Base-by-base conservation (phyloP, 2,113 vertebrate species). In the Gymnobelideus leadbeateri region DNA sequence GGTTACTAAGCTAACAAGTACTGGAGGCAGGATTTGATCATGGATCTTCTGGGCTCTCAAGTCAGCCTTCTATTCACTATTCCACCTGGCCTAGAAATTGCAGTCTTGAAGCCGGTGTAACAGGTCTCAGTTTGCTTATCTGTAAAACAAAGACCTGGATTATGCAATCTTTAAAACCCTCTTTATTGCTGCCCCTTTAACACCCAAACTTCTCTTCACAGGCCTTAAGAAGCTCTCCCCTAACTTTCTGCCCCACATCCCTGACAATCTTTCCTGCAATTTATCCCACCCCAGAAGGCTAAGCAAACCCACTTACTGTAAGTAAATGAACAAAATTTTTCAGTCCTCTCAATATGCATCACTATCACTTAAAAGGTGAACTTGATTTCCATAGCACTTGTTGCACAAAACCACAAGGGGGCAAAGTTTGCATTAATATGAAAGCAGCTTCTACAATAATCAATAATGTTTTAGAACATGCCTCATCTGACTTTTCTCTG, bases 331-430 rank as follows among this genome's bases (percentile, higher is more conserved):
- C 11, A 14, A 61, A 61, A 61, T 37, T 28, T 1, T 28, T 57
- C 25, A 2, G 26, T 57, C 55, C 26, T 57, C 26, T 28, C 16
- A 91, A 84, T 8, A 6, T 68, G 52, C 14, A 12, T 43, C 50
- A 92, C 93, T 21, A 90, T 55, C 93, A 43, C 84, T 89, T 91
- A 28, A 68, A 96, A 94, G 53, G 37, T 52, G 93, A 89, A 31
- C 95, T 51, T 94, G 19, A 95, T 47, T 93, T 95, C 90, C 90
- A 92, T 91, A 95, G 68, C 84, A 96, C 19, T 47, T 89, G 11
- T 77, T 92, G 50, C 90, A 93, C 11, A 95, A 31, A 93, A 92
- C 93, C 55, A 91, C 95, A 95, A 92, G 94, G 46, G 68, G 94
- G 91, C 91, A 94, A 4, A 91, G 91, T 94, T 93, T 53, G 51